Evolutionary conservation across 2,888 invertebrate species (phyloP).

Genomic region (Noctua comes): DNA sequence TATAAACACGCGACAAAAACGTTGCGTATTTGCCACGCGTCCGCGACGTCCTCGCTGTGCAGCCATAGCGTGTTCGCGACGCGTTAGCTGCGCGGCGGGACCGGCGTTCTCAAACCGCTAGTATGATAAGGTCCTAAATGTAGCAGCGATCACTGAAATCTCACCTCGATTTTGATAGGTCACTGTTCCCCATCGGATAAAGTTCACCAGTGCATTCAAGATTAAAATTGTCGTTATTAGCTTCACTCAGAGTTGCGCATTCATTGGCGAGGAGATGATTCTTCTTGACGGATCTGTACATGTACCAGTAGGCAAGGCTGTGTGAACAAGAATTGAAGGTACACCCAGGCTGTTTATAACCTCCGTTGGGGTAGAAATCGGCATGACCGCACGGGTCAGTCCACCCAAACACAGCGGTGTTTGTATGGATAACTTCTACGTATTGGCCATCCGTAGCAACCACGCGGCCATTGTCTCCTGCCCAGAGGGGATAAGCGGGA

Average conservation of each 20-base stretch:
- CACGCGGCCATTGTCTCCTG: conserved; percentile 71
- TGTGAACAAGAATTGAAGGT: conserved; percentile 78
- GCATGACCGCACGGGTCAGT: conserved; percentile 77
- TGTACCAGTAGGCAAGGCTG: conserved; percentile 74
- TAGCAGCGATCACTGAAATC: conserved; percentile 11
- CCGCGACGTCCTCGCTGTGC: too few relatives aligned
- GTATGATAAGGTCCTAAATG: too few relatives aligned
- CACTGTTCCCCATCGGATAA: conserved; percentile 77
- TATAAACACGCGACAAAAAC: too few relatives aligned
- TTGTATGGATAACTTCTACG: conserved; percentile 85
- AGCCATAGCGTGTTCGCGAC: too few relatives aligned
- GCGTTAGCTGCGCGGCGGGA: too few relatives aligned
- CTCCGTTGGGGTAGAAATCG: conserved; percentile 53
- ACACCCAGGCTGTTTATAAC: conserved; percentile 81
- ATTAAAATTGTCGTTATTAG: conserved; percentile 55
- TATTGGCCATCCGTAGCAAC: conserved; percentile 76
- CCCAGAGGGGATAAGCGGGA: conserved; percentile 84
- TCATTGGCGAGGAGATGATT: conserved; percentile 76
- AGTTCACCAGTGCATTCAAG: conserved; percentile 69
- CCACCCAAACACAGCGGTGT: conserved; percentile 73
- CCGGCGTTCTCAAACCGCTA: too few relatives aligned
- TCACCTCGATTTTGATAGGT: conserved; percentile 75
- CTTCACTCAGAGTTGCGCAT: conserved; percentile 72
- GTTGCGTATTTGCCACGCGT: too few relatives aligned
- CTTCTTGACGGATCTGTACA: conserved; percentile 77